Evolutionary conservation across 2,888 invertebrate genomes (phyloP).

Genomic region (Leptodirus hochenwartii): DNA sequence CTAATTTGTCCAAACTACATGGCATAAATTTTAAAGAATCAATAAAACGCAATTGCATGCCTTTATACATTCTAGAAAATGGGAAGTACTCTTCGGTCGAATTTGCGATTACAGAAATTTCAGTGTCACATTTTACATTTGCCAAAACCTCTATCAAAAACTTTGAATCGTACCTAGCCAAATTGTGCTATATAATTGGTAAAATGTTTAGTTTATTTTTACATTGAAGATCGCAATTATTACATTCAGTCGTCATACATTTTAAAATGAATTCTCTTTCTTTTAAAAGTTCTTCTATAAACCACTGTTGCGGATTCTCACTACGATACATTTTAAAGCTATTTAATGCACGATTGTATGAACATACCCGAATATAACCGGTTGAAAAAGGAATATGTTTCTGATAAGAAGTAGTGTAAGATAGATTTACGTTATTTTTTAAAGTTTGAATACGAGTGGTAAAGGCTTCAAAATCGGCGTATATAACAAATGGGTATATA

Average conservation of each 20-base stretch:
- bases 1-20: constrained; percentile 3
- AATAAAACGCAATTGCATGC: too few relatives aligned
- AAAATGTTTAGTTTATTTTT: constrained; percentile 3
- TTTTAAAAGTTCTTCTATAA: constrained; percentile 3
- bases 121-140: too few relatives aligned
- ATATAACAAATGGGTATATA: constrained; percentile 6
- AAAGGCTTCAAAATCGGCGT: constrained; percentile 7
- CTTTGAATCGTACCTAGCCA: too few relatives aligned
- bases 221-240: constrained; percentile 6
- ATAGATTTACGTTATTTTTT: constrained; percentile 2
- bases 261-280: constrained; percentile 1
- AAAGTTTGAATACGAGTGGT: constrained; percentile 1
- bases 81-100: too few relatives aligned
- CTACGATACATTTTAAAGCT: constrained; percentile 5
- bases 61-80: too few relatives aligned
- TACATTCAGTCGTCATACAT: constrained; percentile 2
- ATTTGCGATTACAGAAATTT: too few relatives aligned
- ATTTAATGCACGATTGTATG: constrained; percentile 2
- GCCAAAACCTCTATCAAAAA: too few relatives aligned
- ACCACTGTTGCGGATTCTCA: constrained; percentile 6
- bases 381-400: constrained; percentile 4
- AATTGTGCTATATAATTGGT: too few relatives aligned
- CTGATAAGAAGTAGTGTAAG: constrained; percentile 4
- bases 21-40: constrained; percentile 4
- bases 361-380: constrained; percentile 6